phyloP scores from a whole-genome alignment of 1,140 invertebrate genomes.

The Trachymyrmex septentrionalis region DNA sequence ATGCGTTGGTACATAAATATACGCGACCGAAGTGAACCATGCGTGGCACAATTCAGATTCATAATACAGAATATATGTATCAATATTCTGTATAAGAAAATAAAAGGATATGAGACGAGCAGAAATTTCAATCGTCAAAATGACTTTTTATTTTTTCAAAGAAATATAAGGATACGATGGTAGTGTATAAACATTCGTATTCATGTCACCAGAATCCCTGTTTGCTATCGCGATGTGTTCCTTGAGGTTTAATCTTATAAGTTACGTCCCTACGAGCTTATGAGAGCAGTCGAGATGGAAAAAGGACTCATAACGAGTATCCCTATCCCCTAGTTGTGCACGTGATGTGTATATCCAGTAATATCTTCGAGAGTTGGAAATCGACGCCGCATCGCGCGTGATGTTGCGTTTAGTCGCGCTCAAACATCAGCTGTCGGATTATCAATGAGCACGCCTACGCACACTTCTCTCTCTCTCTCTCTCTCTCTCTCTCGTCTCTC shows the following conservation, averaged over 20 bases:
- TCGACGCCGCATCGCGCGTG: conserved; percentile 19
- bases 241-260: neutral
- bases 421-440: conserved; percentile 70
- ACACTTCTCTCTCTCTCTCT: conserved; percentile 16
- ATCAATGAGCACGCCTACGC: conserved; percentile 81
- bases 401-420: conserved; percentile 64
- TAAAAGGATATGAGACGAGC: neutral
- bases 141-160: neutral
- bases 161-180: neutral
- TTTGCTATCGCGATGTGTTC: neutral
- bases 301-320: neutral
- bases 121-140: conserved; percentile 21
- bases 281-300: neutral
- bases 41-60: conserved; percentile 28
- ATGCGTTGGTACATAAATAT: too few relatives aligned
- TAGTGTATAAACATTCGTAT: conserved; percentile 1
- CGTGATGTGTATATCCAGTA: neutral
- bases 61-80: neutral
- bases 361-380: conserved; percentile 16
- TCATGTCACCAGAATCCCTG: neutral
- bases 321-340: neutral
- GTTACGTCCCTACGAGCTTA: neutral
- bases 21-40: conserved; percentile 61
- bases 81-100: neutral
- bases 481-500: conserved; percentile 28